Percentiles rank a stretch among this genome's conserved stretches.
These are phyloP conservation scores for Lophius piscatorius DNA, from an alignment of 2,113 vertebrate species.

Conservation along the genomic window DNA sequence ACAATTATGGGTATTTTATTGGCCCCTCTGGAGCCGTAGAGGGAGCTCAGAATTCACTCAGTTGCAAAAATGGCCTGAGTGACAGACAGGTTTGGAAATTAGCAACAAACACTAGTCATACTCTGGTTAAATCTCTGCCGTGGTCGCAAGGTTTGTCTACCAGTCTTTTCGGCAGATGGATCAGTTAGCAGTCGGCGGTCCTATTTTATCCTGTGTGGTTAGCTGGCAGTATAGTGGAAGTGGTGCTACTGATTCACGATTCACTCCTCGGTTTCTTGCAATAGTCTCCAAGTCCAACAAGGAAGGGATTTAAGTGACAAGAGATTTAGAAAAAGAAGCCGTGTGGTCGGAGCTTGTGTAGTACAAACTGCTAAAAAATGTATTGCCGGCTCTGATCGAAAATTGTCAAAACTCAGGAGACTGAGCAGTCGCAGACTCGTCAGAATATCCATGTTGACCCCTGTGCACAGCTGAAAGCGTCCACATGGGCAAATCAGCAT, in stretches of 20 bases:
- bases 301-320: background rate
- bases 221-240: slow-evolving; percentile 22
- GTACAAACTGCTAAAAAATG: too few relatives aligned
- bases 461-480: too few relatives aligned
- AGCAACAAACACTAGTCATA: slow-evolving; percentile 38
- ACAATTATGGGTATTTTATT: slow-evolving; percentile 68
- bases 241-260: too few relatives aligned
- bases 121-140: slow-evolving; percentile 36
- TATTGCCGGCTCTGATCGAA: too few relatives aligned
- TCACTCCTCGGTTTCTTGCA: too few relatives aligned
- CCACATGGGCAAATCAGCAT: too few relatives aligned
- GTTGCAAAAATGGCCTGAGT: slow-evolving; percentile 69
- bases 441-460: too few relatives aligned
- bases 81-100: slow-evolving; percentile 63
- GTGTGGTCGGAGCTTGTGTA: too few relatives aligned
- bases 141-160: slow-evolving; percentile 36
- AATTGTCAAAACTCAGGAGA: too few relatives aligned
- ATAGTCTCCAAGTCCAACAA: background rate
- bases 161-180: slow-evolving; percentile 18
- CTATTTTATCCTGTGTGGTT: slow-evolving; percentile 8
- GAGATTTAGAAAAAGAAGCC: too few relatives aligned
- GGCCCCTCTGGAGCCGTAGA: slow-evolving; percentile 54
- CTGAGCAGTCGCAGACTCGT: too few relatives aligned
- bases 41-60: slow-evolving; percentile 54
- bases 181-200: slow-evolving; percentile 12